phyloP scores from a whole-genome alignment of 2,888 invertebrate genomes.

The Sycophila texana region DNA sequence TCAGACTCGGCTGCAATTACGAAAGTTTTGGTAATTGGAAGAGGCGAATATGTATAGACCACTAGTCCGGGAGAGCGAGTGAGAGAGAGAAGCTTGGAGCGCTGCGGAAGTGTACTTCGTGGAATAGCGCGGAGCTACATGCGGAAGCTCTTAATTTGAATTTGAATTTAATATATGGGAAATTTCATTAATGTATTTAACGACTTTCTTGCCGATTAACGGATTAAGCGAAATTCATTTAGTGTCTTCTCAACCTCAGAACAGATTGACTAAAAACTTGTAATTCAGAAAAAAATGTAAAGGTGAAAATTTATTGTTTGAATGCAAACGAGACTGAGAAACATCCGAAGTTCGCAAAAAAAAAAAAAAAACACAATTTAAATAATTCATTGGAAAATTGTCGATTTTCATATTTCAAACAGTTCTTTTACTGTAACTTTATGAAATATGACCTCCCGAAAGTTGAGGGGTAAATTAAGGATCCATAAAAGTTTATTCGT shows the following conservation, averaged over 20 bases:
- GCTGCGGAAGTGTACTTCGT: slow-evolving; percentile 5
- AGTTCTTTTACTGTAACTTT: slow-evolving; percentile 25
- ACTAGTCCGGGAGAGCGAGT: neutral
- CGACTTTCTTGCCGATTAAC: neutral
- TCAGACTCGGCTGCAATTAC: slow-evolving; percentile 64
- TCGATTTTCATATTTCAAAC: neutral
- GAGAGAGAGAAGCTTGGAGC: neutral
- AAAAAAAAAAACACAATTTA: too few species aligned
- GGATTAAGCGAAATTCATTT: neutral
- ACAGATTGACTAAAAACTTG: too few species aligned
- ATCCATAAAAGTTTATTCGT: slow-evolving; percentile 44
- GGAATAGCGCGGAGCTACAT: slow-evolving; percentile 3
- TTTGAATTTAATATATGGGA: slow-evolving; percentile 47
- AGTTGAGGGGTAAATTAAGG: neutral
- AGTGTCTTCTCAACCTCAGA: too few species aligned
- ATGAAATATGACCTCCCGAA: slow-evolving; percentile 32
- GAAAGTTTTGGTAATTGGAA: slow-evolving; percentile 69
- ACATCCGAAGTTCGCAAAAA: too few species aligned
- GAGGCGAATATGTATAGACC: slow-evolving; percentile 47
- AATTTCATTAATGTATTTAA: slow-evolving; percentile 46
- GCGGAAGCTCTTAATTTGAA: slow-evolving; percentile 2
- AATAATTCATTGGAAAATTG: too few species aligned
- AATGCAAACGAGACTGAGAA: too few species aligned
- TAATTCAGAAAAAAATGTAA: too few species aligned
- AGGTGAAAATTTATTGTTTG: too few species aligned